Evolutionary conservation across 2,113 vertebrate genomes (phyloP), one percentile per base, ranked within the genome.

Genomic region (Dermatemys mawii): DNA sequence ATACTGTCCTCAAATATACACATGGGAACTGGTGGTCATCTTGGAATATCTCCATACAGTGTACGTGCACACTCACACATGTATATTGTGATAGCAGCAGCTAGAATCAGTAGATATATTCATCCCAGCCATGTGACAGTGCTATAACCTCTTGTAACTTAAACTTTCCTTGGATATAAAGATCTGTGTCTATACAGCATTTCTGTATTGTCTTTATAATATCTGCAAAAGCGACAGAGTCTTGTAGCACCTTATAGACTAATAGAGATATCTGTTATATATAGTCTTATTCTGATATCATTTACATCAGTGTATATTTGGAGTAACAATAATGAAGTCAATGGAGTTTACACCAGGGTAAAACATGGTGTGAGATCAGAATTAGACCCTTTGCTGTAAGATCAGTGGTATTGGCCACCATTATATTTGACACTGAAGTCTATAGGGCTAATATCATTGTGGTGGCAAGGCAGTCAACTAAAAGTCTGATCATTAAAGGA

Each of bases 241-340:
- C n/a, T n/a, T n/a, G n/a, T n/a, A n/a, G n/a, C n/a, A n/a, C n/a
- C n/a, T n/a, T n/a, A n/a, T n/a, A n/a, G n/a, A n/a, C n/a, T n/a
- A n/a, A n/a, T n/a, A n/a, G n/a, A n/a, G n/a, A n/a, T n/a, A n/a
- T 3, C 6, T 63, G 27, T 55, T 41, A 44, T 76, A 44, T 27
- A 76, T 53, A 10, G 0, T 1, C 5, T 13, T 35, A 76, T 70
- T 60, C 2, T 35, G 0, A 0, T 3, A 0, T 38, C 63, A 70
- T 50, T 16, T 48, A 4, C 11, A 0, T 22, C 26, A 57, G 0
- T 5, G 12, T 1, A 2, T 1, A 3, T 5, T 5, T 14, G 51
- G 22, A 46, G 53, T 35, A n/a, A 79, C 48, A 81, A 32, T 48
- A 53, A 21, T 32, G 29, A 91, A 63, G 81, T 22, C 8, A 13